Evolutionary conservation across 2,888 invertebrate species (phyloP).

Genomic region (Falcaria lacertinaria): DNA sequence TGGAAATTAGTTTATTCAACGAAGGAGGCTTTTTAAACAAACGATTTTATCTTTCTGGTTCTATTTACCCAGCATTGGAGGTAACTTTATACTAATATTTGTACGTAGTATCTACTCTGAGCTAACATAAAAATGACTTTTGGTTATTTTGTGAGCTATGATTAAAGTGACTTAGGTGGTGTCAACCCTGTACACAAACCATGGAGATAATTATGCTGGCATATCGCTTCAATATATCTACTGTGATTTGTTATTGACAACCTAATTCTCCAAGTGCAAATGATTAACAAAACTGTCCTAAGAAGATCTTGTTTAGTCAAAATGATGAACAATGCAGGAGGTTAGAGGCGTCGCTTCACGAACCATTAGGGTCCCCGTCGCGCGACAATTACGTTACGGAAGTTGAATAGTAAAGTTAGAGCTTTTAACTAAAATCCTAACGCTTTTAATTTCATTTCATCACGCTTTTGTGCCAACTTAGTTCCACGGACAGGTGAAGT

Average conservation of each 20-base stretch:
- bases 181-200: too few relatives aligned
- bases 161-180: too few relatives aligned
- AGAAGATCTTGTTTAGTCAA: neutral
- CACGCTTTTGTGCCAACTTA: neutral
- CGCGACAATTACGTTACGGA: slow-evolving; percentile 9
- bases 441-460: neutral
- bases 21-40: neutral
- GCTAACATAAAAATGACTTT: too few relatives aligned
- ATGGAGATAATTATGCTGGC: too few relatives aligned
- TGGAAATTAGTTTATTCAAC: neutral
- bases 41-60: neutral
- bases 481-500: neutral
- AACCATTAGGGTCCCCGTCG: slow-evolving; percentile 8
- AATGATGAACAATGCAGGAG: neutral
- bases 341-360: slow-evolving; percentile 7
- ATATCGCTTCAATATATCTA: too few relatives aligned
- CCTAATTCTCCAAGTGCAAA: too few relatives aligned
- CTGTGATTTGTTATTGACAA: too few relatives aligned
- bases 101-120: too few relatives aligned
- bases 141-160: too few relatives aligned
- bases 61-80: too few relatives aligned
- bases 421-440: slow-evolving; percentile 1
- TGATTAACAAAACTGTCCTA: too few relatives aligned
- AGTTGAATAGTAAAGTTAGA: slow-evolving; percentile 10
- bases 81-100: too few relatives aligned